Evolutionary conservation across 2,113 vertebrate genomes (phyloP).

Genomic region (Amphilophus citrinellus): DNA sequence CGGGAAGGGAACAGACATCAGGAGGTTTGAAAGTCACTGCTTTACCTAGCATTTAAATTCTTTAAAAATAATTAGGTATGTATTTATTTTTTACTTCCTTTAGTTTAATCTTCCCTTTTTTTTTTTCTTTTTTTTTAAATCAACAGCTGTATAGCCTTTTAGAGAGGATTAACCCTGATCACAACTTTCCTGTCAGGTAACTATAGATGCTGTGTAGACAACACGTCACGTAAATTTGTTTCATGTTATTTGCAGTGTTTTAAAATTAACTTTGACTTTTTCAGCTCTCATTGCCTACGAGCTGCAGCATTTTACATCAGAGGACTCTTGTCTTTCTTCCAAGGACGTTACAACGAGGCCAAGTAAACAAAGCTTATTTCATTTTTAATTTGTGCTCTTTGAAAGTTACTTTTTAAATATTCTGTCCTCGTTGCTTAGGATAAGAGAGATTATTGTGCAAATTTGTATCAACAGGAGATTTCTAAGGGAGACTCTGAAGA

Average conservation of each 20-base stretch:
- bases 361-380: slow-evolving; percentile 85
- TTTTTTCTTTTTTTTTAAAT: neutral
- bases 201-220: neutral
- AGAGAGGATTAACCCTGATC: slow-evolving; percentile 93
- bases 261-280: neutral
- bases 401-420: neutral
- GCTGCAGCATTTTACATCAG: slow-evolving; percentile 98
- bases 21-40: slow-evolving; percentile 81
- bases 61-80: neutral
- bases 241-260: neutral
- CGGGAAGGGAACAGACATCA: slow-evolving; percentile 92
- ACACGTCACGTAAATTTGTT: neutral
- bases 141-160: slow-evolving; percentile 89
- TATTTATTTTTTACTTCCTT: neutral
- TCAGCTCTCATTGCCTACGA: slow-evolving; percentile 92
- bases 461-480: slow-evolving; percentile 82
- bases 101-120: neutral
- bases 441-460: neutral
- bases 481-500: slow-evolving; percentile 91
- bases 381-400: slow-evolving; percentile 1
- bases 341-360: slow-evolving; percentile 98
- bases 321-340: slow-evolving; percentile 98
- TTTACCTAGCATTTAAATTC: neutral
- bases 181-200: slow-evolving; percentile 93
- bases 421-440: neutral